phyloP scores from a whole-genome alignment of 2,888 invertebrate genomes.

The Gymnoscelis rufifasciata region DNA sequence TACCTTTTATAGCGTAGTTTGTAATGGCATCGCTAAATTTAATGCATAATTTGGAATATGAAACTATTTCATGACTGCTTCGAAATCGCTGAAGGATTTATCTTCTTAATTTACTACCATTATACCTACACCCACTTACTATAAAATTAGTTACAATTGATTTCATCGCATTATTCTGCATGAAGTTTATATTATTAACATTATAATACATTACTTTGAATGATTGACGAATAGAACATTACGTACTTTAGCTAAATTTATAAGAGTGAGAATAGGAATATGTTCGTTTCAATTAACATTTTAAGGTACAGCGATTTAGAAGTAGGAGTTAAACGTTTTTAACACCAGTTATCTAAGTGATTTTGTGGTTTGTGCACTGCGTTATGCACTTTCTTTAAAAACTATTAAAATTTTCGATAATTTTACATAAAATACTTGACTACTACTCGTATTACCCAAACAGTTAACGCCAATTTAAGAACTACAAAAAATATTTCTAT shows the following conservation, averaged over 20 bases:
- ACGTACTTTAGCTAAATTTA: not conserved
- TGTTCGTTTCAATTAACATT: not conserved
- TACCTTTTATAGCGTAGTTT: conserved; percentile 51
- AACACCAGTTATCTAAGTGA: conserved; percentile 32
- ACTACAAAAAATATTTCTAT: too few relatives aligned
- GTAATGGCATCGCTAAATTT: conserved; percentile 54
- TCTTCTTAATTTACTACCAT: conserved; percentile 20
- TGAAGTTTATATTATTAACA: conserved; percentile 8
- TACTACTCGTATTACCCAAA: too few relatives aligned
- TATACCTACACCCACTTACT: conserved; percentile 15
- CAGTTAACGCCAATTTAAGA: too few relatives aligned
- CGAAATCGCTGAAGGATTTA: conserved; percentile 41
- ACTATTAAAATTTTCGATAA: not conserved
- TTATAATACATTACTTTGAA: not conserved
- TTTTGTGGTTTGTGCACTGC: conserved; percentile 24
- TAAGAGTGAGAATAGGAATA: not conserved
- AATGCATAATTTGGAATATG: conserved; percentile 42
- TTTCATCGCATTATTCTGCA: conserved; percentile 12
- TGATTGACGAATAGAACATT: not conserved
- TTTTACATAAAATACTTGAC: too few relatives aligned
- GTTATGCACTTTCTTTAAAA: conserved; percentile 14
- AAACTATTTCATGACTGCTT: conserved; percentile 33
- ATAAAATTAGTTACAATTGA: conserved; percentile 14
- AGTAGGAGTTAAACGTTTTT: conserved; percentile 24
- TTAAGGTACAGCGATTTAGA: conserved; percentile 41